A percentile compares a stretch with the other conserved stretches of the same genome.
phyloP scores from a whole-genome alignment of 2,888 invertebrate genomes.

The Rhagonycha lutea region DNA sequence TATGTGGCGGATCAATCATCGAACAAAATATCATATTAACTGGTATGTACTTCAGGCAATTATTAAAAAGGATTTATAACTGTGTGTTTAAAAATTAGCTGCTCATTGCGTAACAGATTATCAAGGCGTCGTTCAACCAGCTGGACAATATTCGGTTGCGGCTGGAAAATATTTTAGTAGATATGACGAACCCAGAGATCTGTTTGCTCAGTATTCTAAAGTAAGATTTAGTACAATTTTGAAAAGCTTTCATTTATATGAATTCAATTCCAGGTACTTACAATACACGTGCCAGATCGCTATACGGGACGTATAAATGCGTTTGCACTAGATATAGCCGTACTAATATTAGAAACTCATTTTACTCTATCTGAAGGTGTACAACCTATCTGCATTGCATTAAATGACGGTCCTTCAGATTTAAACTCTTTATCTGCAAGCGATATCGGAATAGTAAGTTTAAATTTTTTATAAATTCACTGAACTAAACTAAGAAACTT shows the following conservation, averaged over 20 bases:
- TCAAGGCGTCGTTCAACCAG: constrained; percentile 16
- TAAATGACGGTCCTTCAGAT: constrained; percentile 26
- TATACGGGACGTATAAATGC: constrained; percentile 37
- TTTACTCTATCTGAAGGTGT: constrained; percentile 45
- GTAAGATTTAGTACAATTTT: neutral
- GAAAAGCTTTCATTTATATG: neutral
- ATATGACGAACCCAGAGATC: constrained; percentile 18
- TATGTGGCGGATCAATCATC: neutral
- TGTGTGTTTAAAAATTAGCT: neutral
- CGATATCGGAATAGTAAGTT: constrained; percentile 37
- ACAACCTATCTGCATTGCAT: constrained; percentile 48
- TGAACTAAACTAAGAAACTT: too few species aligned
- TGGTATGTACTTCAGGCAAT: neutral
- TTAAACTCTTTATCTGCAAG: constrained; percentile 11
- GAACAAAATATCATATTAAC: neutral
- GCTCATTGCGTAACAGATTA: neutral
- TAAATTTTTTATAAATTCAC: neutral
- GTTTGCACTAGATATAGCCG: constrained; percentile 47
- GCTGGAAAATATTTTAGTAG: constrained; percentile 45
- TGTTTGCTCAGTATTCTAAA: constrained; percentile 4
- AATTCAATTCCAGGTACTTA: constrained; percentile 30
- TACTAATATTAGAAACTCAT: constrained; percentile 41
- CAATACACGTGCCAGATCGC: constrained; percentile 32
- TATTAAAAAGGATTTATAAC: too few species aligned
- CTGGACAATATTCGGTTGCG: constrained; percentile 33